These are phyloP conservation scores for Protodeltote pygarga DNA, from an alignment of 2,888 invertebrate species.

Conservation along the genomic window DNA sequence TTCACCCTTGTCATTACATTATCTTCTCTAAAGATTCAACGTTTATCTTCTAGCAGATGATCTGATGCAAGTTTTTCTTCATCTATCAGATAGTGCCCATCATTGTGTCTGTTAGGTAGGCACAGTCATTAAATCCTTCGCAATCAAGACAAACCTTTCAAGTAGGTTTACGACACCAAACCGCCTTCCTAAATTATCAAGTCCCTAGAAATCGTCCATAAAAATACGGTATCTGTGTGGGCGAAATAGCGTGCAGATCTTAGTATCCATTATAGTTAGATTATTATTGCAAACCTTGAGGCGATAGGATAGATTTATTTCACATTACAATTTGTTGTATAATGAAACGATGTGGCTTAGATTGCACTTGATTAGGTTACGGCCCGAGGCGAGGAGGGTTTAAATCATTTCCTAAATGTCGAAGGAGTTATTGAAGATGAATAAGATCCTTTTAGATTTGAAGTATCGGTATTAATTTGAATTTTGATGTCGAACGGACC, in stretches of 20 bases:
- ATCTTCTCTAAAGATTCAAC: no score
- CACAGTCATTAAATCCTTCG: no score
- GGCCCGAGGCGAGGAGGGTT: conserved; percentile 34
- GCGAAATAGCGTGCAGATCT: conserved; percentile 39
- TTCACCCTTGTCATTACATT: no score
- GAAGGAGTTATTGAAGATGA: conserved; percentile 33
- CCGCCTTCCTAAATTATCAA: conserved; percentile 7
- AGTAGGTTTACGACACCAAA: neutral
- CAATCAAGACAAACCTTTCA: neutral
- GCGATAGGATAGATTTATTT: conserved; percentile 38
- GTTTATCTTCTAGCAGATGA: no score
- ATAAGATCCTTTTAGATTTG: conserved; percentile 18
- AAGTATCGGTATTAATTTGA: conserved; percentile 24
- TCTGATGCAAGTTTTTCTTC: no score
- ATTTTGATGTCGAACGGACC: no score
- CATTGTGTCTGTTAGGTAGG: no score
- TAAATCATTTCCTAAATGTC: conserved; percentile 40
- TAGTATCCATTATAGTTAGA: conserved; percentile 30
- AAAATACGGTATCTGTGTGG: conserved; percentile 15
- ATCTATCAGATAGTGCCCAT: no score
- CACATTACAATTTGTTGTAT: conserved; percentile 36
- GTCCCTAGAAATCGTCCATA: neutral
- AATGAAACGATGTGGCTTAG: conserved; percentile 35
- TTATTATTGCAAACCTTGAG: conserved; percentile 34
- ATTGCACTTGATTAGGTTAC: conserved; percentile 39